Percentiles rank a stretch among this genome's conserved stretches.
These are phyloP conservation scores for Phyllostomus discolor DNA, from an alignment of 2,113 vertebrate species.

Conservation along the genomic window DNA sequence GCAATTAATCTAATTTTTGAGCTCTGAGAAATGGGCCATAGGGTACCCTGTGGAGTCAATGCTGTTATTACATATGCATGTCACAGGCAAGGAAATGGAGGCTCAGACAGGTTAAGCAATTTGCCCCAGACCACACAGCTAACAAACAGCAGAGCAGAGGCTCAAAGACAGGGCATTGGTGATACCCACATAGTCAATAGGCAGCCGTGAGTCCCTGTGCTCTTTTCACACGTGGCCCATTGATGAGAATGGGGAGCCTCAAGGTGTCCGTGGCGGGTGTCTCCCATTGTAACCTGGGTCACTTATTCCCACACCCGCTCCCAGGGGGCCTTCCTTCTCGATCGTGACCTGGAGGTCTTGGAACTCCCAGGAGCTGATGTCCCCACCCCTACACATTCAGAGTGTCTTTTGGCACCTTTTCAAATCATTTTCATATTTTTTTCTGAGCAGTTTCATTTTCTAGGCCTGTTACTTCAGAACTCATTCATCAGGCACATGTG, in stretches of 20 bases:
- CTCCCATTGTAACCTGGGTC: not conserved
- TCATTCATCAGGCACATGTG: conserved; percentile 68
- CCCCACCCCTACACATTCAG: not conserved
- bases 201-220: not conserved
- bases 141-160: not conserved
- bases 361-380: not conserved
- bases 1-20: not conserved
- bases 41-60: not conserved
- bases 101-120: not conserved
- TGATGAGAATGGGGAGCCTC: not conserved
- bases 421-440: conserved; percentile 66
- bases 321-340: no score
- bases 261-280: fast-evolving
- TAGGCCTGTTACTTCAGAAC: conserved; percentile 65
- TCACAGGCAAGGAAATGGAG: not conserved
- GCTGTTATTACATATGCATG: not conserved
- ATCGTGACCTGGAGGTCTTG: not conserved
- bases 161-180: not conserved
- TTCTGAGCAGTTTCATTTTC: conserved; percentile 72
- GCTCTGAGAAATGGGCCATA: not conserved
- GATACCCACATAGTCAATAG: not conserved
- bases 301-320: not conserved
- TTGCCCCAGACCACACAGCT: not conserved
- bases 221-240: no score
- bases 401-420: conserved; percentile 26